Percentiles rank a stretch among this genome's conserved stretches.
phyloP scores from a whole-genome alignment of 2,888 invertebrate genomes.

The Aspidapion aeneum region DNA sequence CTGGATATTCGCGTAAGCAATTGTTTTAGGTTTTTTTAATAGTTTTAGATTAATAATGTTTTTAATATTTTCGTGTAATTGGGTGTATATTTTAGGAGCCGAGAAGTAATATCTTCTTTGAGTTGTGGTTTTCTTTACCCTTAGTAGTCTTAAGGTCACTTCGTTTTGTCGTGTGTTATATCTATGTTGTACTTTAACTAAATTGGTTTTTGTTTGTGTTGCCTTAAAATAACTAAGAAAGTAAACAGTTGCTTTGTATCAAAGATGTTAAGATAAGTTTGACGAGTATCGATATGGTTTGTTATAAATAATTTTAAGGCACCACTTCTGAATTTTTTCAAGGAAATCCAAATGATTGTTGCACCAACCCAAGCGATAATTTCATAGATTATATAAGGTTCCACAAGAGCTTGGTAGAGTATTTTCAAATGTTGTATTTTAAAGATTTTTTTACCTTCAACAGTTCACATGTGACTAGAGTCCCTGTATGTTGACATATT shows the following conservation, averaged over 20 bases:
- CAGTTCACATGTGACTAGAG: no score
- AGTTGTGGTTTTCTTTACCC: neutral
- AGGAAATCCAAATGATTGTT: no score
- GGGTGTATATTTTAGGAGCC: neutral
- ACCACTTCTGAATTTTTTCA: no score
- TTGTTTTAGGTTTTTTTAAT: neutral
- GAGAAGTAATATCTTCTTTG: neutral
- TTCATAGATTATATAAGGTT: no score
- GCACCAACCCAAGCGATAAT: no score
- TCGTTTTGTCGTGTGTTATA: neutral
- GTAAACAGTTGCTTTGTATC: neutral
- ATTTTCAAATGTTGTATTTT: no score
- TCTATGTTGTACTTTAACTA: neutral
- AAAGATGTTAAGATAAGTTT: neutral
- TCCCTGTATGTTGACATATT: no score
- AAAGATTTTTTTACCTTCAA: no score
- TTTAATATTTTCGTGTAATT: neutral
- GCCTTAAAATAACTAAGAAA: neutral
- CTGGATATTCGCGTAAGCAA: neutral
- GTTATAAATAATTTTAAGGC: neutral
- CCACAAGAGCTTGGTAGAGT: no score
- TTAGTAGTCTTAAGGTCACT: neutral
- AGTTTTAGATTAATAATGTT: neutral
- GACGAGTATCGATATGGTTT: no score
- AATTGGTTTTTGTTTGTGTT: neutral